These are phyloP conservation scores for Dolomedes plantarius DNA, from an alignment of 2,888 invertebrate genomes.

Conservation along the genomic window DNA sequence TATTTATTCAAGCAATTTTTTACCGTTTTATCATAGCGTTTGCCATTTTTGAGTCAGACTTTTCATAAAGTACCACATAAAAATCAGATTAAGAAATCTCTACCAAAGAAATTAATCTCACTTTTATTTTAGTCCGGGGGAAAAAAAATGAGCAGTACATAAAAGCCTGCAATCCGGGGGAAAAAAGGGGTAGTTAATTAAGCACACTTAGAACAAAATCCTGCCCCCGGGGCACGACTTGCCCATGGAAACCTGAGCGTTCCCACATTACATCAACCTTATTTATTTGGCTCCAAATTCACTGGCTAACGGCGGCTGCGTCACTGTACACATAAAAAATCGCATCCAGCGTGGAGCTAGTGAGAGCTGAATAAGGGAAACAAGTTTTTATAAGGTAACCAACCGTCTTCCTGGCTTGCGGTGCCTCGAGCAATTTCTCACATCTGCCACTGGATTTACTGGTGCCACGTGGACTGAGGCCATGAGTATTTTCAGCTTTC, in stretches of 20 bases:
- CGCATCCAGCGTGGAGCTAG: constrained; percentile 12
- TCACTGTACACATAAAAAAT: constrained; percentile 11
- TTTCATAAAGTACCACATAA: no score
- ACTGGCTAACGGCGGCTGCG: background rate
- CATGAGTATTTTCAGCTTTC: background rate
- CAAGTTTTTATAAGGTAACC: constrained; percentile 55
- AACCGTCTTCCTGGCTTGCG: constrained; percentile 52
- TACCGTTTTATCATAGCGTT: no score
- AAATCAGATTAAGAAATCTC: no score
- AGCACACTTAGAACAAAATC: background rate
- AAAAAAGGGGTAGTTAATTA: no score
- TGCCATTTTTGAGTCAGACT: no score
- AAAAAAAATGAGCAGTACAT: no score
- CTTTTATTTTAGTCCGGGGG: no score
- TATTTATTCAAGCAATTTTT: no score
- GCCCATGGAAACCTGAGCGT: background rate
- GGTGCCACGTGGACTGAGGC: constrained; percentile 36
- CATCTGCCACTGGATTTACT: constrained; percentile 65
- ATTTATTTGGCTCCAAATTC: constrained; percentile 4
- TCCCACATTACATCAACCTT: constrained; percentile 2
- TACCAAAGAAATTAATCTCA: no score
- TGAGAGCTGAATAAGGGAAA: constrained; percentile 41
- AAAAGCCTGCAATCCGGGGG: no score
- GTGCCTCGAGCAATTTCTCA: constrained; percentile 58
- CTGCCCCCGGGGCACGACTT: background rate